Base-by-base conservation (phyloP, 2,113 vertebrate genomes). In the Australoheros scitulus region DNA sequence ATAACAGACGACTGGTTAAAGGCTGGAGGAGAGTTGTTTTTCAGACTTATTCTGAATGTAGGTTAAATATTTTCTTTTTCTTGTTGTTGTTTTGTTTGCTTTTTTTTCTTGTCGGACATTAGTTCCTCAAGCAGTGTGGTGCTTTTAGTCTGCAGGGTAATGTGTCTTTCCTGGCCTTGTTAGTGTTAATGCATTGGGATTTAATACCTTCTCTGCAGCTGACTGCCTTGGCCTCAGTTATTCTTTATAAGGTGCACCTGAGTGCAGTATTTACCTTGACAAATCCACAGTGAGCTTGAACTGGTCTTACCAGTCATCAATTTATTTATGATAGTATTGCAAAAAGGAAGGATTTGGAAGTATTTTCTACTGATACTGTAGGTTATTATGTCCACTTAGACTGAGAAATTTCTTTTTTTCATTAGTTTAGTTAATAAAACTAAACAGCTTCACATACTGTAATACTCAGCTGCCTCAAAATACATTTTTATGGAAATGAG, bases 1-100 rank as follows among this genome's bases (percentile, higher is more conserved):
- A 74, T 81, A 87, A 82, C 50, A 56, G 77, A 70, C 9, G 4
- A 52, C 85, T 88, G 87, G 74, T 89, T 91, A 88, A 83, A 91
- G 82, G 79, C 76, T 82, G 75, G 26, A 74, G 81, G 52, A 68
- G 77, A 87, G 72, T 29, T 74, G 17, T 74, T 87, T 79, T 79
- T 77, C 34, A 36, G 61, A 84, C 56, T 80, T 84, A 77, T 34
- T 75, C 56, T 34, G 26, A 60, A 80, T 84, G 43, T 59, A 65
- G 80, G 81, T 70, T 72, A 77, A 34, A 77, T 74, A 26, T 34
- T 10, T 4, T 85, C 77, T 78, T 38, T 38, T 38, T 10, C 36
- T 38, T 38, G 36, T 38, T 38, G 36, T 38, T 36, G 29, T 29
- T 29, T 29, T 29, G 29, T 29, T 34, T 34, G 34, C 26, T 26